Evolutionary conservation across 2,888 invertebrate genomes (phyloP).

Genomic region (Drosophila dives): DNA sequence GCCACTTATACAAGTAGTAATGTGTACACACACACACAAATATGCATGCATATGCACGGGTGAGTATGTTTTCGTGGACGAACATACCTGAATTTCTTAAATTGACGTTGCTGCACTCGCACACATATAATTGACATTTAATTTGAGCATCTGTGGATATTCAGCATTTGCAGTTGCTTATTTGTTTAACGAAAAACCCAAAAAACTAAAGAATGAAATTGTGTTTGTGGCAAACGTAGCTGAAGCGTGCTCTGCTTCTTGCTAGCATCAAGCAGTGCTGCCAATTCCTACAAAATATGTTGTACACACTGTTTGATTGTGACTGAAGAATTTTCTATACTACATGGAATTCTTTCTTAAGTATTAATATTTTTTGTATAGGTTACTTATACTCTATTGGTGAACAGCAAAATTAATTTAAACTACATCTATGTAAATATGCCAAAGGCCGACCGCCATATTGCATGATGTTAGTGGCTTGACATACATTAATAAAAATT

Average conservation of each 20-base stretch:
- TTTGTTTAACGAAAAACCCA: constrained; percentile 68
- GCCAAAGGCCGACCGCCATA: background rate
- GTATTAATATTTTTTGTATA: background rate
- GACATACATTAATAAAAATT: constrained; percentile 3
- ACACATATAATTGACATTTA: constrained; percentile 49
- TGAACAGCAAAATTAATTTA: background rate
- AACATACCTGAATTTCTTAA: constrained; percentile 41
- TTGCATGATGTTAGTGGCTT: constrained; percentile 21
- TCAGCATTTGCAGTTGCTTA: constrained; percentile 30
- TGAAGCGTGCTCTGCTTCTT: constrained; percentile 61
- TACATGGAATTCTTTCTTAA: background rate
- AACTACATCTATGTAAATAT: background rate
- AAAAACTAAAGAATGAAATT: constrained; percentile 79
- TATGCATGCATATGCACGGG: background rate
- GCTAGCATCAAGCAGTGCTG: constrained; percentile 57
- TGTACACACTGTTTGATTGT: background rate
- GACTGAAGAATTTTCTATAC: background rate
- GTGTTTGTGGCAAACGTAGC: constrained; percentile 72
- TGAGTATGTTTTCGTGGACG: background rate
- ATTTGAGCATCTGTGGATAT: constrained; percentile 22
- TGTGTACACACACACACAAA: constrained; percentile 1
- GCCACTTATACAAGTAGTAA: constrained; percentile 23
- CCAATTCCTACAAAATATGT: background rate
- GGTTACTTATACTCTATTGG: background rate
- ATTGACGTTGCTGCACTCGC: constrained; percentile 14